Evolutionary conservation across 2,797 vertebrate species (phyloP).

Genomic region (Poecilia wingei): DNA sequence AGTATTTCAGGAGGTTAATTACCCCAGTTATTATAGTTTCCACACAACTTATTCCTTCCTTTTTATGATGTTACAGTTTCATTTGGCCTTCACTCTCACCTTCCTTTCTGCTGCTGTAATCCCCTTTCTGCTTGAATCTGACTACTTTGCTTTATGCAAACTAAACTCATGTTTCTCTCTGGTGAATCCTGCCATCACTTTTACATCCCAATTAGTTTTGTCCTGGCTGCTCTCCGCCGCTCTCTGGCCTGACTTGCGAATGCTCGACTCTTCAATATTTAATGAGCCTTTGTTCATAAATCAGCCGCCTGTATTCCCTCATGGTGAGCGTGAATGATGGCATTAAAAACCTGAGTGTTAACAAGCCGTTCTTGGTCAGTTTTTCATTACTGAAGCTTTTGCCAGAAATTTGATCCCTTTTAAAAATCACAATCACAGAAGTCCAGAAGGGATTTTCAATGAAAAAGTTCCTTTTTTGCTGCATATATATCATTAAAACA

Average conservation of each 20-base stretch:
- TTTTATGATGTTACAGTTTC: constrained; percentile 6
- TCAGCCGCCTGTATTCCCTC: constrained; percentile 53
- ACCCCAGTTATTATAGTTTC: constrained; percentile 25
- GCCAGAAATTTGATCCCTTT: constrained; percentile 24
- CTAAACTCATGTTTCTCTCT: constrained; percentile 48
- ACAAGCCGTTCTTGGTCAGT: constrained; percentile 40
- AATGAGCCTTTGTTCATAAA: constrained; percentile 76
- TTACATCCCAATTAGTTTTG: constrained; percentile 71
- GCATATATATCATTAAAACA: constrained; percentile 1
- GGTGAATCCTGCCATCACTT: constrained; percentile 50
- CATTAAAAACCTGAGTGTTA: constrained; percentile 39
- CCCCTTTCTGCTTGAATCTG: constrained; percentile 44
- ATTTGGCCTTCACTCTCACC: constrained; percentile 24
- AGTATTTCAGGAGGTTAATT: constrained; percentile 21
- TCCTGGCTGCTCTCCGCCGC: constrained; percentile 45
- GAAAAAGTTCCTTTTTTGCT: background rate
- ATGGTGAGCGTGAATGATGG: constrained; percentile 49
- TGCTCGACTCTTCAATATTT: constrained; percentile 74
- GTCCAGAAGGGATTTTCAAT: background rate
- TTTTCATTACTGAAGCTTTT: constrained; percentile 31
- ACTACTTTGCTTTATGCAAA: constrained; percentile 75
- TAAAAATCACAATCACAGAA: constrained; percentile 11
- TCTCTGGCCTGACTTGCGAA: constrained; percentile 59
- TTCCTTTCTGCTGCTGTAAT: constrained; percentile 13
- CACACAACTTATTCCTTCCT: background rate